Base-by-base conservation (phyloP, 2,797 vertebrate genomes). In the Xenopus petersii region DNA sequence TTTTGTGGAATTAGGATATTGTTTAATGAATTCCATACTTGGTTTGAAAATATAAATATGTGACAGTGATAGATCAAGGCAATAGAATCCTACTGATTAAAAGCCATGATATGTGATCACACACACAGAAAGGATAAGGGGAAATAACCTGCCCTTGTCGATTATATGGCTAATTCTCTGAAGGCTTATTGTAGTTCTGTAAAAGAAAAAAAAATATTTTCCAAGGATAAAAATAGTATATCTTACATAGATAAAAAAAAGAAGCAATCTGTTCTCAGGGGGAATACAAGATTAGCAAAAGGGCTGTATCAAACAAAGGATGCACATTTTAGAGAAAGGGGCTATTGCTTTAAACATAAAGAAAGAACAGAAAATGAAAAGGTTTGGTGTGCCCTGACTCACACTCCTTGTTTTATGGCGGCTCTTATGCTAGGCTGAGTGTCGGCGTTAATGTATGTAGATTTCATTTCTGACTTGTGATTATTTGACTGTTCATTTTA, bases 391-490 rank as follows among this genome's bases (percentile, higher is more conserved):
- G 84, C 85, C 87, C 72, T 79, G 79, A 68, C 62, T 74, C 54
- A 49, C 86, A 82, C 80, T 81, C 82, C 75, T 82, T 86, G 90
- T 83, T 88, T 89, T 81, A 86, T 80, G 82, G 77, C 77, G 80
- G 75, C 86, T 89, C 91, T 91, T 84, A 87, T 61, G 83, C 89
- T 91, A 91, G 93, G 89, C 91, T 92, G 92, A 93, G 91, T 91
- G 92, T 89, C 89, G 90, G 93, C 92, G 93, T 94, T 98, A 98
- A 97, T 97, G 94, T 95, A 97, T 98, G 96, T 96, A 98, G 95
- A 98, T 98, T 98, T 98, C 95, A 96, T 96, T 98, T 98, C 93
- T 96, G 96, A 98, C 96, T 95, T 95, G 93, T 96, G 96, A 97
- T 98, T 95, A 98, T 96, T 95, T 96, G 96, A 98, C 96, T 96